Percentiles rank a stretch among this genome's conserved stretches.
Conservation (phyloP, 2,113 vertebrate genomes). For the Numida meleagris region DNA sequence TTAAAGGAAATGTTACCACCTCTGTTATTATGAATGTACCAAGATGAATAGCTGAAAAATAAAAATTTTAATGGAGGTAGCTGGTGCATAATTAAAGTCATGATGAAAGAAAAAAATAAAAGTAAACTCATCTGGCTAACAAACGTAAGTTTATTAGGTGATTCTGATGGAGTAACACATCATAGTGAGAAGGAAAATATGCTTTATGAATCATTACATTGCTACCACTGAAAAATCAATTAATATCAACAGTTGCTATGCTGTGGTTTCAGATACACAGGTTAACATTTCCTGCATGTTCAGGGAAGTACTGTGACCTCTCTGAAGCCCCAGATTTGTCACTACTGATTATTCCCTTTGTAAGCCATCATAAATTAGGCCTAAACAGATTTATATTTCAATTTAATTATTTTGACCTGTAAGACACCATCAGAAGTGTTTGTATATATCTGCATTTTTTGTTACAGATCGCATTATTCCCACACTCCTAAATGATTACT, state of each 20-base stretch:
- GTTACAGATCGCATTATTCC: not conserved
- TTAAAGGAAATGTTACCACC: not conserved
- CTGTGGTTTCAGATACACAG: not conserved
- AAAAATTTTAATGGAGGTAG: not conserved
- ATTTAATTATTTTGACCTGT: not conserved
- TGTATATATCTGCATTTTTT: not conserved
- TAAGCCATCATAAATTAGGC: not conserved
- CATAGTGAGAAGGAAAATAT: not conserved
- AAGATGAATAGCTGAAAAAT: not conserved
- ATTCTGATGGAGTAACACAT: not conserved
- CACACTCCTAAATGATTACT: not conserved
- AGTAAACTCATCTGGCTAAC: not conserved
- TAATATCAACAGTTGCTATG: conserved; percentile 1
- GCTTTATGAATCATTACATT: conserved; percentile 48
- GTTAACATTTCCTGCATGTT: conserved; percentile 3
- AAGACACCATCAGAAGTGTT: not conserved
- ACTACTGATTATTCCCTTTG: not conserved
- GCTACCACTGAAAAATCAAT: not conserved
- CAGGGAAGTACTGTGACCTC: not conserved
- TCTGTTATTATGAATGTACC: not conserved
- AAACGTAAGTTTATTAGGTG: not conserved
- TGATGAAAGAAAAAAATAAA: not conserved
- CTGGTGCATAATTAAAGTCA: not conserved
- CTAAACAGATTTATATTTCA: not conserved
- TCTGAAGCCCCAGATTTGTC: not conserved